Base-by-base conservation (phyloP, 2,113 vertebrate genomes). In the Asarcornis scutulata region DNA sequence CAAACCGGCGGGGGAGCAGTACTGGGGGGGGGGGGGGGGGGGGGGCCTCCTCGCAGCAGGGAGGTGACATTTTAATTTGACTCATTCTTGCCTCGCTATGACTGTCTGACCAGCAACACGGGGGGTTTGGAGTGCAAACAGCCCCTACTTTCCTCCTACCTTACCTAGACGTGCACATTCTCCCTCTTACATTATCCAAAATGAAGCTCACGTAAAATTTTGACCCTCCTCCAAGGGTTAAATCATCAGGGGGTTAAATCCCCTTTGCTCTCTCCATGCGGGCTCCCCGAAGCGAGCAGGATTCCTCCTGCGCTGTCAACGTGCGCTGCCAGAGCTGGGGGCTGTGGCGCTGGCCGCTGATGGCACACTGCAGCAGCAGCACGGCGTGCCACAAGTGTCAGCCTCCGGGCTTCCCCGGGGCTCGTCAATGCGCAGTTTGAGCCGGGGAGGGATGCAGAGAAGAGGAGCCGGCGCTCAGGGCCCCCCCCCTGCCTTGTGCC, bases 271-370 rank as follows among this genome's bases (percentile, higher is more conserved):
- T 73, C 67, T 34, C 91, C 93, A 84, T 23, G 78, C 31, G 73
- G 89, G 86, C 86, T 86, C 88, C 80, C 83, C 80, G 82, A 94
- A 82, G 86, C 48, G 7, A 62, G 90, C 77, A 88, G 91, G 92
- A 74, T 85, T 79, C 73, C 86, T 86, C 71, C 83, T 11, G 36
- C 44, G 83, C 68, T 5, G 23, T 34, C 58, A 0, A n/a, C 22
- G 16, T 4, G 38, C 26, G 71, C 36, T 80, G 91, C 68, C 66
- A 15, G 21, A 56, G 81, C 78, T n/a, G 76, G 55, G 91, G 83
- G 90, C 89, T 62, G 2, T 20, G 0, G 6, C 62, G 78, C 94
- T 69, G 29, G 0, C 17, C 40, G 85, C 76, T 17, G 46, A 2
- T 3, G 22, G 95, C 75, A 72, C 90, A n/a, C 92, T 94, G 94